Conservation (phyloP, 2,113 vertebrate species). For the Nycticryphes semicollaris region DNA sequence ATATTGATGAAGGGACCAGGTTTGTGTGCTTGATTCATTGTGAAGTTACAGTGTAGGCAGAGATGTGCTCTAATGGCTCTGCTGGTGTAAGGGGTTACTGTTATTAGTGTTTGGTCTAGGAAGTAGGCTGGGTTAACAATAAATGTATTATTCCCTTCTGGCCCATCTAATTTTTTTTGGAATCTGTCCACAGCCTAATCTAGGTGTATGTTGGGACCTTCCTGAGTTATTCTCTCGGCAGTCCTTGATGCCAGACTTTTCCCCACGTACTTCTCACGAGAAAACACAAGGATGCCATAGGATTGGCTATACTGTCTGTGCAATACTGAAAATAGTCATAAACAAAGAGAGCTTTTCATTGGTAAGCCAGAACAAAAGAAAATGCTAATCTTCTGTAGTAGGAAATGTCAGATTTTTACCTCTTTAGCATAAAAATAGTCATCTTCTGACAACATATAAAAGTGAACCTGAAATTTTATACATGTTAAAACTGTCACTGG, state of each 20-base stretch:
- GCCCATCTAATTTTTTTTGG: not conserved
- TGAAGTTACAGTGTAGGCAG: not conserved
- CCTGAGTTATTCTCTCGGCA: not conserved
- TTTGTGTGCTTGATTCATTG: not conserved
- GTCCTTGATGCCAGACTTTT: not conserved
- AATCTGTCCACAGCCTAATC: not conserved
- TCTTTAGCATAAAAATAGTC: slow-evolving; percentile 14
- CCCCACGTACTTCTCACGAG: fast-evolving
- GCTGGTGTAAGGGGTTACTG: not conserved
- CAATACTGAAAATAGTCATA: not conserved
- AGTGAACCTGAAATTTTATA: slow-evolving; percentile 15
- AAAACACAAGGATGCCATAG: not conserved
- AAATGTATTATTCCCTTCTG: not conserved
- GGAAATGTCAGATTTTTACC: slow-evolving; percentile 19
- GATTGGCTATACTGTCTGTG: not conserved
- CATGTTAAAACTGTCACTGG: not conserved
- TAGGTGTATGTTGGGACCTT: not conserved
- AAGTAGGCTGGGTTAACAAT: not conserved
- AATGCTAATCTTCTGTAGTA: not conserved
- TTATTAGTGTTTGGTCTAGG: not conserved
- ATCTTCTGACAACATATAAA: slow-evolving; percentile 31
- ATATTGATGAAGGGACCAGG: not conserved
- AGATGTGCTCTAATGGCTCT: not conserved
- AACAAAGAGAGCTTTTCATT: not conserved
- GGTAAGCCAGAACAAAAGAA: not conserved